Conservation (phyloP, 2,797 vertebrate species). For the Scolopax bukidnonensis region DNA sequence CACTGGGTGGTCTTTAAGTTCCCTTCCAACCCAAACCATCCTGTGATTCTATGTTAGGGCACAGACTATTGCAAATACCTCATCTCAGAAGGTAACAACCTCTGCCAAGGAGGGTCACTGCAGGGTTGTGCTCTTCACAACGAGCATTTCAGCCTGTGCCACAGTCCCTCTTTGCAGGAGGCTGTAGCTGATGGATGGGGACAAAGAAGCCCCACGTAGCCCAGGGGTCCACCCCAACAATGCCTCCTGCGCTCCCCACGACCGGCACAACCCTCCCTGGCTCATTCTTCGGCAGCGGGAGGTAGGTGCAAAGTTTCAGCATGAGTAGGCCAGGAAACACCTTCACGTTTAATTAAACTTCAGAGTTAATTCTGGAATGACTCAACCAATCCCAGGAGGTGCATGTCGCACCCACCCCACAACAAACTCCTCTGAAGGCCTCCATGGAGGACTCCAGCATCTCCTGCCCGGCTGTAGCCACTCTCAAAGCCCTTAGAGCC, state of each 20-base stretch:
- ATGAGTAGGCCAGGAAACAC: not conserved
- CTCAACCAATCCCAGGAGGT: not conserved
- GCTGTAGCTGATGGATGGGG: accelerated
- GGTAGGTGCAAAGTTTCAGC: not conserved
- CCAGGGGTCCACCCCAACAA: not conserved
- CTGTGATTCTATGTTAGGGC: not conserved
- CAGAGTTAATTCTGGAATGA: not conserved
- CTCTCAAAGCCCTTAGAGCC: not conserved
- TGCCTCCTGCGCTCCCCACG: accelerated
- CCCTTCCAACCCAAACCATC: not conserved
- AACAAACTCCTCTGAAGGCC: not conserved
- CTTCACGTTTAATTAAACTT: not conserved
- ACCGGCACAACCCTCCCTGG: not conserved
- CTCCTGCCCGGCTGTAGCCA: accelerated
- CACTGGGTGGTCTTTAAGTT: not conserved
- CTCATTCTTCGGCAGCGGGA: not conserved
- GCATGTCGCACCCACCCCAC: not conserved
- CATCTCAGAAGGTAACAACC: accelerated
- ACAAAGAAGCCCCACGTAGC: accelerated
- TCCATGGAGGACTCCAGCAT: not conserved
- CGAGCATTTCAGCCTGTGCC: accelerated
- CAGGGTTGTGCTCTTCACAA: not conserved
- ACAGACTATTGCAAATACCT: accelerated
- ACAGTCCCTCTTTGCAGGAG: accelerated
- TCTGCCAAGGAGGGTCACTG: accelerated